Conservation (phyloP, 2,113 vertebrate genomes). For the Brienomyrus longianalis region DNA sequence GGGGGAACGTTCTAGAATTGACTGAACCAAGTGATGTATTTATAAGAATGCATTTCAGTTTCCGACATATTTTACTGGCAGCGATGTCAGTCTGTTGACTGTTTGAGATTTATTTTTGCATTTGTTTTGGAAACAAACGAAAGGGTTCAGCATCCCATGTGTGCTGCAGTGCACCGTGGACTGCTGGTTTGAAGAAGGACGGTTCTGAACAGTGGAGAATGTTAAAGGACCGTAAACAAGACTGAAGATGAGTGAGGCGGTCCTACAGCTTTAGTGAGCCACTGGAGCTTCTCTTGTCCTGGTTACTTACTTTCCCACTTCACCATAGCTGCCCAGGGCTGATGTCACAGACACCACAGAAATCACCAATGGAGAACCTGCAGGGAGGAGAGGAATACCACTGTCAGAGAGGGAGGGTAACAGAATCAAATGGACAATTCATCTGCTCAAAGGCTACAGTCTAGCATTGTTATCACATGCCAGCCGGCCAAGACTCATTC, state of each 20-base stretch:
- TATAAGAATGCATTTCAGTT: background rate
- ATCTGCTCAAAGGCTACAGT: constrained; percentile 1
- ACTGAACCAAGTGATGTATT: background rate
- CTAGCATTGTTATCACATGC: background rate
- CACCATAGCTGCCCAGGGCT: constrained; percentile 76
- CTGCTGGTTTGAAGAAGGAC: background rate
- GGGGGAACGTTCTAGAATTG: background rate
- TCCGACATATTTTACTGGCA: background rate
- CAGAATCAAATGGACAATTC: background rate
- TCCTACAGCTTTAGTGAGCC: background rate
- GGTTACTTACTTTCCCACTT: constrained; percentile 72
- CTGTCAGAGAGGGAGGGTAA: background rate
- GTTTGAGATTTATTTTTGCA: background rate
- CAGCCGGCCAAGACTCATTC: background rate
- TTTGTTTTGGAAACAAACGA: background rate
- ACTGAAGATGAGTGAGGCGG: background rate
- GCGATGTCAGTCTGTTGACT: background rate
- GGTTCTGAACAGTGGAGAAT: background rate
- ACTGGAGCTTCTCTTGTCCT: background rate
- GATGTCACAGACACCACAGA: constrained; percentile 76
- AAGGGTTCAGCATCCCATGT: background rate
- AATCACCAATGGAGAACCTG: constrained; percentile 81
- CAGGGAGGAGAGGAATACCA: background rate
- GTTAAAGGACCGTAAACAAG: background rate
- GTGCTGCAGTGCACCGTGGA: background rate